Base-by-base conservation (phyloP, 2,797 vertebrate species). In the Telmatherina bonti region DNA sequence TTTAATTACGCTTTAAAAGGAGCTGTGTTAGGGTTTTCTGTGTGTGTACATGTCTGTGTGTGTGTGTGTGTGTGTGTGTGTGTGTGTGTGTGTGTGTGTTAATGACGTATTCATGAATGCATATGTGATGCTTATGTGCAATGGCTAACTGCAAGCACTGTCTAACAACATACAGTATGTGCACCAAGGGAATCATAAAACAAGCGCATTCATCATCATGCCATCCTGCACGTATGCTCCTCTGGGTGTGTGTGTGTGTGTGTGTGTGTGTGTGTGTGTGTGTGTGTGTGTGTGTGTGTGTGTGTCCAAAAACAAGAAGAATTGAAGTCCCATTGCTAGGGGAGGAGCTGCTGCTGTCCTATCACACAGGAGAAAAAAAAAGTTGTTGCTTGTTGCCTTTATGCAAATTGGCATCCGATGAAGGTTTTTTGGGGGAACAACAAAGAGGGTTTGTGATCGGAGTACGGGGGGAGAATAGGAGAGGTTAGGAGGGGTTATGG, bases 381-480 rank as follows among this genome's bases (percentile, higher is more conserved):
- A 91, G 90, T 92, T 90, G 89, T 91, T 90, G 91, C 93, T 94
- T 93, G 92, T 93, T 94, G 92, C 93, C 84, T 94, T 93, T 88
- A 95, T 94, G 92, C 91, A 94, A 94, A 95, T 93, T 93, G 92
- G 91, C 92, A 85, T 91, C 79, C 73, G 81, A 91, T 91, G 74
- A 92, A 94, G 92, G 87, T 86, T 92, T 83, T 76, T 74, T 74
- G 62, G 79, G 35, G 10, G 69, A 57, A 64, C 73, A 85, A 94
- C 93, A 94, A 94, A 94, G 92, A 86, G 85, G 75, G 87, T 88
- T 90, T 94, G 93, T 94, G 91, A 80, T 91, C 31, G 61, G 75
- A 82, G 84, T 57, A 72, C 60, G 33, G 84, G 57, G n/a, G 88
- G 70, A 88, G 90, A 92, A 92, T 90, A 72, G 85, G 54, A 79